Conservation (phyloP, 2,113 vertebrate species). For the Ascaphus truei region DNA sequence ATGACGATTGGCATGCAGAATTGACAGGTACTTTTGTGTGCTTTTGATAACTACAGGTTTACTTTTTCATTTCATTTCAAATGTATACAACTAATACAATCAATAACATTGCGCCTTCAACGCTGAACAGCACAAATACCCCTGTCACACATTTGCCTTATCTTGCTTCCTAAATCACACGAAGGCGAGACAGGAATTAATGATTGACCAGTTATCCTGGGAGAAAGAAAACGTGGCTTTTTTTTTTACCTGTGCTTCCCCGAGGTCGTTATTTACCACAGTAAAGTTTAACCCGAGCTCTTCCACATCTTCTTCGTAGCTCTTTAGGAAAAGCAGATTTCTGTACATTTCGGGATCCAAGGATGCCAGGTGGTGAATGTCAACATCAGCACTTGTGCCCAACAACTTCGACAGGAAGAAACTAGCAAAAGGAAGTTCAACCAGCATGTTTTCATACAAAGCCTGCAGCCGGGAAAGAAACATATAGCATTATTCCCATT, state of each 20-base stretch:
- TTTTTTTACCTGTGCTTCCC: constrained; percentile 85
- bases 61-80: constrained; percentile 11
- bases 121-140: constrained; percentile 27
- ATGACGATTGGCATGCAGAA: no score
- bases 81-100: constrained; percentile 37
- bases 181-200: constrained; percentile 43
- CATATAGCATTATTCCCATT: not conserved
- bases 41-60: constrained; percentile 34
- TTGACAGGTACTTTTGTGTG: constrained; percentile 31
- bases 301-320: constrained; percentile 93
- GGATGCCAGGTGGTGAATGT: constrained; percentile 96
- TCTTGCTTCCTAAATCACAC: constrained; percentile 46
- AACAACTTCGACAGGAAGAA: constrained; percentile 97
- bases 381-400: constrained; percentile 93
- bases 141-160: constrained; percentile 51
- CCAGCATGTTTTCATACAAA: constrained; percentile 97
- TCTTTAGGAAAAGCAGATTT: constrained; percentile 96
- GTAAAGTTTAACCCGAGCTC: constrained; percentile 97
- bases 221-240: not conserved
- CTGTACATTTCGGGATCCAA: constrained; percentile 94
- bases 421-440: constrained; percentile 93
- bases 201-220: constrained; percentile 42
- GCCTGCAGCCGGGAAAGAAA: constrained; percentile 68
- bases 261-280: constrained; percentile 94
- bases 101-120: constrained; percentile 45